Base-by-base conservation (phyloP, 2,797 vertebrate genomes). In the Anguilla anguilla region DNA sequence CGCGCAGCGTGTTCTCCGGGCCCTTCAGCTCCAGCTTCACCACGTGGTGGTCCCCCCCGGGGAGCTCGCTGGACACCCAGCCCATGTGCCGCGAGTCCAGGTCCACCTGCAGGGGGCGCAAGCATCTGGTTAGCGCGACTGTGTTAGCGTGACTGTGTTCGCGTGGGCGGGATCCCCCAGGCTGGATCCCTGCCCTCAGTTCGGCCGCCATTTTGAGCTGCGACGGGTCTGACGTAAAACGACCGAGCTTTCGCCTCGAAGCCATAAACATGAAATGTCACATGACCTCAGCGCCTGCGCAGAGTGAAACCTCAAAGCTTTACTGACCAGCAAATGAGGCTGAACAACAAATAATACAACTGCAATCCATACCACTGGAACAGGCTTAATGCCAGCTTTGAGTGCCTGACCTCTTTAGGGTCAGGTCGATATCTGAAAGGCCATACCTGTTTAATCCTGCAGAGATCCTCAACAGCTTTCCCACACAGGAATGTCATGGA, bases 61-160 rank as follows among this genome's bases (percentile, higher is more conserved):
- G 98, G 90, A 99, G 97, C 91, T 99, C 98, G 92, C 98, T 99
- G 59, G 98, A 99, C 90, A 99, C 97, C 99, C 99, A 99, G 92
- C 99, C 99, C 94, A 99, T 99, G 93, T 99, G 99, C 82, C 99
- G 97, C 0, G 98, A 99, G 95, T 99, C 99, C 43, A 99, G 95
- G 93, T 99, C 98, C 89, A 98, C 96, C 99, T 99, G 90, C 22
- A 43, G 43, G 43, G 22, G 43, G 22, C 19, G 15, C 13, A 19
- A 31, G 6, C 22, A 2, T 64, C 61, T 10, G 53, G 53, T 55
- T 55, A 55, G 53, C 10, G 10, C 55, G 53, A 49, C 6, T 9
- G 10, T 51, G 49, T 6, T 6, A 51, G 49, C 49, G 6, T 49
- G 49, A 0, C 59, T 64, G 10, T 64, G 64, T 67, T 67, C 28